phyloP scores from a whole-genome alignment of 2,797 vertebrate genomes.

The Corythornis leucogaster region DNA sequence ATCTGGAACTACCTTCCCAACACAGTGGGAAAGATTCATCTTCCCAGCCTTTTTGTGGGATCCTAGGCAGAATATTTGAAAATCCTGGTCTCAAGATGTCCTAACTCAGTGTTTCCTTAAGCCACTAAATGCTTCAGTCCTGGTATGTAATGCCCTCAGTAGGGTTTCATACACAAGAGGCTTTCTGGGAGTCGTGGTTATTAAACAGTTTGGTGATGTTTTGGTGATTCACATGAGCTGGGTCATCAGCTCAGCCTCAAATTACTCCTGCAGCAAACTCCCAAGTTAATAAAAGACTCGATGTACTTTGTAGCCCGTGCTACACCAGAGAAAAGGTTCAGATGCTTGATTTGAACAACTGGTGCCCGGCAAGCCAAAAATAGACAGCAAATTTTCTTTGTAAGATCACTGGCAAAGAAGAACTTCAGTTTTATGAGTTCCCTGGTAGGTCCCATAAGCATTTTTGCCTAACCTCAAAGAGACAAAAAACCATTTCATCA shows the following conservation, averaged over 20 bases:
- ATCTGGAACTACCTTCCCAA: neutral
- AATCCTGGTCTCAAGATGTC: neutral
- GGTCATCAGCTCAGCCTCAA: neutral
- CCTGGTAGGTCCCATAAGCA: neutral
- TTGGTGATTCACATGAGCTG: neutral
- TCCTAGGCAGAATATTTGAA: neutral
- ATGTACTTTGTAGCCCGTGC: neutral
- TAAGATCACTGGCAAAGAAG: constrained; percentile 2
- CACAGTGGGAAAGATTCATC: neutral
- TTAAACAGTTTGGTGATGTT: neutral
- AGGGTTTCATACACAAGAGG: neutral
- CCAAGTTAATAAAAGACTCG: neutral
- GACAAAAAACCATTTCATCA: neutral
- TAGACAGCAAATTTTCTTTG: constrained; percentile 1
- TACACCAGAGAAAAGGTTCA: neutral
- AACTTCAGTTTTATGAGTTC: constrained; percentile 34
- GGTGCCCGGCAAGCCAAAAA: neutral
- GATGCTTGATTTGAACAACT: neutral
- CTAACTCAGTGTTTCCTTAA: neutral
- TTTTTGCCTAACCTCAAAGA: neutral
- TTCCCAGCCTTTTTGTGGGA: neutral
- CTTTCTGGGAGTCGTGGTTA: neutral
- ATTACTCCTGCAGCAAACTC: neutral
- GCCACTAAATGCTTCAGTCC: neutral
- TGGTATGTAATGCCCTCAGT: accelerated